Percentiles rank a stretch among this genome's conserved stretches.
Conservation (phyloP, 2,113 vertebrate genomes). For the Halichoerus grypus region DNA sequence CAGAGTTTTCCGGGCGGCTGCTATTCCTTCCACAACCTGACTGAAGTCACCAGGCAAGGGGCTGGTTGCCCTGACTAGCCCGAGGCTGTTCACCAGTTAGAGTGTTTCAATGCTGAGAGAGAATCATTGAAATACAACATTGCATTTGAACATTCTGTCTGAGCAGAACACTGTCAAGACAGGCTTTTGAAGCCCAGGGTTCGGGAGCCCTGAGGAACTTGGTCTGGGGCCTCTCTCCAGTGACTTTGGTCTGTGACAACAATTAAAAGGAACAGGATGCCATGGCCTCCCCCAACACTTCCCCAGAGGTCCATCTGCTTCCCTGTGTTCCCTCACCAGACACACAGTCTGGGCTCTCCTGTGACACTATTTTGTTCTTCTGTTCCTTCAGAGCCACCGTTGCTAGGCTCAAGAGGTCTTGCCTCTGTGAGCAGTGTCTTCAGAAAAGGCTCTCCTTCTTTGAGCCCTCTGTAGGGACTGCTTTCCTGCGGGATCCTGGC, state of each 20-base stretch:
- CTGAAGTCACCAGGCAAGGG: conserved; percentile 4
- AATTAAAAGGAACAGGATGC: not conserved
- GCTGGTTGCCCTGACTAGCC: not conserved
- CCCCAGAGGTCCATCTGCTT: not conserved
- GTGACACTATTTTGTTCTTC: not conserved
- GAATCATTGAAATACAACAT: not conserved
- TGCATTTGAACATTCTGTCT: not conserved
- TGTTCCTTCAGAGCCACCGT: not conserved
- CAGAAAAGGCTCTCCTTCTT: not conserved
- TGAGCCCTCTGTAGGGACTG: not conserved
- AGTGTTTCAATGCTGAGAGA: not conserved
- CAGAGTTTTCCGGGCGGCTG: conserved; percentile 41
- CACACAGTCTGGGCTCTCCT: not conserved
- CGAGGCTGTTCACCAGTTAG: not conserved
- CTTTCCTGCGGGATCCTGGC: not conserved
- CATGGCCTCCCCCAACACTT: not conserved
- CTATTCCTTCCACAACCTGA: conserved; percentile 6
- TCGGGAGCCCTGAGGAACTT: not conserved
- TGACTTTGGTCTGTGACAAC: not conserved
- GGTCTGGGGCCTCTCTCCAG: not conserved
- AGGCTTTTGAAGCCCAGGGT: not conserved
- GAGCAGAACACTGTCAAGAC: not conserved
- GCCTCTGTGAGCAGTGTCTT: not conserved
- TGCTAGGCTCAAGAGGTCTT: not conserved
- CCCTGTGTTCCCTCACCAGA: no score